Conservation (phyloP, 2,113 vertebrate species). For the Elephantulus edwardii region DNA sequence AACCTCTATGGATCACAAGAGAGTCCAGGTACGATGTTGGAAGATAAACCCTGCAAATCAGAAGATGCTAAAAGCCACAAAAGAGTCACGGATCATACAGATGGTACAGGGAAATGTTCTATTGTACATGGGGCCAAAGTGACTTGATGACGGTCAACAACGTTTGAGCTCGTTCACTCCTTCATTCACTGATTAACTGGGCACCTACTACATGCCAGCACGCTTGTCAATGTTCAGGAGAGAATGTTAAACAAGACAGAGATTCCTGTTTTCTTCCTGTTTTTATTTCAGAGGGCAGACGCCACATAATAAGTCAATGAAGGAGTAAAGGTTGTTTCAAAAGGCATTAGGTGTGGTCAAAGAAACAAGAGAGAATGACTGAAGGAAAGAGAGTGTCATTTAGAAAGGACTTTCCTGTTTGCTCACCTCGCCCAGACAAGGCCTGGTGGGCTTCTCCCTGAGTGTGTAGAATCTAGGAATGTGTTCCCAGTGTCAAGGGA, state of each 20-base stretch:
- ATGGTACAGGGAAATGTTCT: too few species aligned
- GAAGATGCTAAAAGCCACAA: too few species aligned
- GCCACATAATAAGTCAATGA: neutral
- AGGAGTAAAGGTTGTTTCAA: neutral
- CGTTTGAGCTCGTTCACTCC: neutral
- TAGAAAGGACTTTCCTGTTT: neutral
- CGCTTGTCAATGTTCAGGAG: neutral
- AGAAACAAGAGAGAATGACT: neutral
- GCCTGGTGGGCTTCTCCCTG: neutral
- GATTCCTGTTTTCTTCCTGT: neutral
- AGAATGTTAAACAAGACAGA: neutral
- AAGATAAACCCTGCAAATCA: too few species aligned
- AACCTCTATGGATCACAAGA: too few species aligned
- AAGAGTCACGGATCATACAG: too few species aligned
- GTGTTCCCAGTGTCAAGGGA: accelerated
- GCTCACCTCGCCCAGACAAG: neutral
- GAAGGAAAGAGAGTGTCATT: neutral
- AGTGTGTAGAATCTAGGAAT: accelerated
- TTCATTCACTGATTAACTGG: too few species aligned
- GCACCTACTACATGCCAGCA: neutral
- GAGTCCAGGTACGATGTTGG: too few species aligned
- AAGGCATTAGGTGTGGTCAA: neutral
- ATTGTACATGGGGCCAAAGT: too few species aligned
- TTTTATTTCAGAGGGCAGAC: neutral
- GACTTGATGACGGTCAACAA: neutral